Percentiles rank a stretch among this genome's conserved stretches.
These are phyloP conservation scores for Drosophila virilis DNA, from an alignment of 1,140 invertebrate genomes.

Conservation along the genomic window DNA sequence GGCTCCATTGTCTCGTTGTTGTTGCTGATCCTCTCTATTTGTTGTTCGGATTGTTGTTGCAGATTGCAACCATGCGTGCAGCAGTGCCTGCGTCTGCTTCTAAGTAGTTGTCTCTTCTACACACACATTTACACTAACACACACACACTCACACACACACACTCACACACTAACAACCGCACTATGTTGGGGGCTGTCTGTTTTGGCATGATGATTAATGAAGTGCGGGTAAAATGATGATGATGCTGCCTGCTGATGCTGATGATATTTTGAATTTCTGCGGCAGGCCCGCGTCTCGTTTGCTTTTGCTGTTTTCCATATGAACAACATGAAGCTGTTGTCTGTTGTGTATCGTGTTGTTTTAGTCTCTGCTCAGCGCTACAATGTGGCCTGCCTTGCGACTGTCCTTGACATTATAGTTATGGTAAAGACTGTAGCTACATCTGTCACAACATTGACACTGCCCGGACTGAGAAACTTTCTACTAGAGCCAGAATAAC, in stretches of 20 bases:
- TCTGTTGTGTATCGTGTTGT: constrained; percentile 25
- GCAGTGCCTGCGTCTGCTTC: constrained; percentile 16
- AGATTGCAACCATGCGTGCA: constrained; percentile 48
- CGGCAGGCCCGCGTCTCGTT: constrained; percentile 4
- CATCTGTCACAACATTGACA: constrained; percentile 69
- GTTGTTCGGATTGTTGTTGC: constrained; percentile 17
- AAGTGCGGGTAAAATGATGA: constrained; percentile 68
- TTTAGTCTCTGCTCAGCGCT: no score
- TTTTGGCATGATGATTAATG: constrained; percentile 81
- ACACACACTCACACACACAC: constrained; percentile 8
- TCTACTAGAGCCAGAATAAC: constrained; percentile 34
- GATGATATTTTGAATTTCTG: constrained; percentile 42
- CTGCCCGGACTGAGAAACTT: constrained; percentile 30
- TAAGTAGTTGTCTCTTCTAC: constrained; percentile 19
- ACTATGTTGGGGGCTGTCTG: constrained; percentile 41
- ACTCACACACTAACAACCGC: background rate
- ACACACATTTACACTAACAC: constrained; percentile 6
- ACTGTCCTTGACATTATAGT: constrained; percentile 38
- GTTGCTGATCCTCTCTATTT: constrained; percentile 1
- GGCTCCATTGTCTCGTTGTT: constrained; percentile 40
- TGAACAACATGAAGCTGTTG: constrained; percentile 30
- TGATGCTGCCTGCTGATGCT: constrained; percentile 37
- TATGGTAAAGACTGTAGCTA: constrained; percentile 6
- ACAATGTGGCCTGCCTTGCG: background rate
- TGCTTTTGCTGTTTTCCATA: constrained; percentile 28